phyloP scores from a whole-genome alignment of 2,113 vertebrate genomes.

The Lasiurus cinereus region DNA sequence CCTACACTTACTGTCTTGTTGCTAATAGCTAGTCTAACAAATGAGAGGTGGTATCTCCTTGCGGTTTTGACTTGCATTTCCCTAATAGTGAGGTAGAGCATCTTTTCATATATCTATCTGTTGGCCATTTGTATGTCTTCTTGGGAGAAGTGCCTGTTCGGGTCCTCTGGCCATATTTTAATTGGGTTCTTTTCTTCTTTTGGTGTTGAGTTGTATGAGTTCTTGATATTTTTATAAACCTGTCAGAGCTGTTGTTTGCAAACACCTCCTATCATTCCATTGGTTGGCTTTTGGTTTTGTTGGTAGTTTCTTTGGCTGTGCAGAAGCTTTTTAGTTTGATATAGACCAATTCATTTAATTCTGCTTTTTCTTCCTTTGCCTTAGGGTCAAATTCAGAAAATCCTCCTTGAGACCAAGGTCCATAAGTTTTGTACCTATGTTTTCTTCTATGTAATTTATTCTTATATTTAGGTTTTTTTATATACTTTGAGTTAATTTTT shows the following conservation, averaged over 20 bases:
- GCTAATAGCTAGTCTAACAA: neutral
- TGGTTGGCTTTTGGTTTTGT: neutral
- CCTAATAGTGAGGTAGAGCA: neutral
- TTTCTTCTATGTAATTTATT: neutral
- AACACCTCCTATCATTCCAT: neutral
- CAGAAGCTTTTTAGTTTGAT: neutral
- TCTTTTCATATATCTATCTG: neutral
- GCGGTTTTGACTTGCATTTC: neutral
- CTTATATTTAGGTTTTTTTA: neutral
- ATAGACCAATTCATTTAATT: neutral
- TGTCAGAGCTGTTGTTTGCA: neutral
- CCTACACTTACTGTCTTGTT: neutral
- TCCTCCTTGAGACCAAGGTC: neutral
- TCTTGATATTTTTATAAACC: neutral
- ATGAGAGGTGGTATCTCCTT: neutral
- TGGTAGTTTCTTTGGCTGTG: neutral
- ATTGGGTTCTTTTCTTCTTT: neutral
- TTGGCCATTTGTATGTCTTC: neutral
- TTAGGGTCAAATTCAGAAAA: neutral
- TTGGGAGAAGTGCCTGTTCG: neutral
- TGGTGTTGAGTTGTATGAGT: neutral
- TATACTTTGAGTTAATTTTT: neutral
- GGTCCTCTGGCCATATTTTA: neutral
- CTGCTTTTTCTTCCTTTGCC: neutral
- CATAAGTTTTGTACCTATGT: neutral